Percentiles rank a stretch among this genome's conserved stretches.
phyloP scores from a whole-genome alignment of 1,140 invertebrate species.

The Mercenaria mercenaria region DNA sequence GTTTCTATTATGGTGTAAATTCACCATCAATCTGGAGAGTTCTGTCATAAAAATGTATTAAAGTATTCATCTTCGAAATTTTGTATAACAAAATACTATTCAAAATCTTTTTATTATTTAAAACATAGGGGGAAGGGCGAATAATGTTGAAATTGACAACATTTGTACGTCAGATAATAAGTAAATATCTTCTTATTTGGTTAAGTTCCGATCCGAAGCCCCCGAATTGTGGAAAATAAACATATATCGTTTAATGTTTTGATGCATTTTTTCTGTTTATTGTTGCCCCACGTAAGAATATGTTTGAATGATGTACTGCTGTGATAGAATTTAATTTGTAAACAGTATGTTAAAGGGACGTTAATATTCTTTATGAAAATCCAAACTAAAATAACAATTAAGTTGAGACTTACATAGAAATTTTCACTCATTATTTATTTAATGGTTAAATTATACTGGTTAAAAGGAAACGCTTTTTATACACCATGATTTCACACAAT shows the following conservation, averaged over 20 bases:
- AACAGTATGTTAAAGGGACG: not conserved
- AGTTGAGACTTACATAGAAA: not conserved
- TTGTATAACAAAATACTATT: too few species aligned
- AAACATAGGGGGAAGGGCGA: too few species aligned
- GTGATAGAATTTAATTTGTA: not conserved
- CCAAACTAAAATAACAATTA: not conserved
- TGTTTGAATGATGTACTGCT: not conserved
- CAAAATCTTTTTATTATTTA: too few species aligned
- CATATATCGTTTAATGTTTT: too few species aligned
- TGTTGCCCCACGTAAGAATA: not conserved
- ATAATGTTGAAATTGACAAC: too few species aligned
- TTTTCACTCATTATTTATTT: slow-evolving; percentile 8
- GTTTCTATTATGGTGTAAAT: not conserved
- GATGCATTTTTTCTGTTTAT: too few species aligned
- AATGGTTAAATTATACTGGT: slow-evolving; percentile 14
- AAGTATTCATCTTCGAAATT: not conserved
- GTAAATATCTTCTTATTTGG: too few species aligned
- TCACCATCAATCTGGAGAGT: not conserved
- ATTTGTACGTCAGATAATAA: too few species aligned
- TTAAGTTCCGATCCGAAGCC: too few species aligned
- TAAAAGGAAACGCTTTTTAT: not conserved
- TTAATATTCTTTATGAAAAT: not conserved
- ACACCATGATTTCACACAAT: not conserved
- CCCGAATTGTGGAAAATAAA: too few species aligned
- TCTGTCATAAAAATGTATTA: not conserved